phyloP scores from a whole-genome alignment of 92 coral and sea anemone genomes.

The Galaxea fascicularis region DNA sequence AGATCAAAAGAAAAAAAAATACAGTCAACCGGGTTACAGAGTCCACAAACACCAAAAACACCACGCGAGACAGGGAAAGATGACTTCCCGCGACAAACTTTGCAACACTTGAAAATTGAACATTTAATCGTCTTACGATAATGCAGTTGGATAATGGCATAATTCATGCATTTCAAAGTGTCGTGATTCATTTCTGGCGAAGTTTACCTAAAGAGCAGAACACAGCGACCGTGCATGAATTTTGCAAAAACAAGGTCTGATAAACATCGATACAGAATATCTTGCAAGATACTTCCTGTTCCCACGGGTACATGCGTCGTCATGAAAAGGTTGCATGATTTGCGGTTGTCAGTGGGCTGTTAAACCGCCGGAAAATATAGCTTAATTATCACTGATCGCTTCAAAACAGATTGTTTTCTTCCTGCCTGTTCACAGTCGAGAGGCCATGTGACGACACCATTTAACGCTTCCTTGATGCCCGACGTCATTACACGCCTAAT shows the following conservation, averaged over 20 bases:
- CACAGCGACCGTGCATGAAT: not conserved
- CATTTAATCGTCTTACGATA: no score
- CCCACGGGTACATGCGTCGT: conserved; percentile 23
- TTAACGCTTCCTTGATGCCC: not conserved
- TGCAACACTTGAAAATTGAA: not conserved
- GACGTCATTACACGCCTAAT: conserved; percentile 10
- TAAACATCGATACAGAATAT: not conserved
- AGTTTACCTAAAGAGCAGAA: not conserved
- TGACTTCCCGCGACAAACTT: not conserved
- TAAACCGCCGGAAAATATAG: not conserved
- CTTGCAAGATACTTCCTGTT: not conserved
- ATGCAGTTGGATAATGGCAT: no score
- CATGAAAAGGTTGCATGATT: conserved; percentile 23
- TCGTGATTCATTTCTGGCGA: not conserved
- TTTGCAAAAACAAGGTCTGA: not conserved
- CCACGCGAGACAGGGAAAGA: not conserved
- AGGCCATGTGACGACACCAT: conserved; percentile 1
- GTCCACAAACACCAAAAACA: not conserved
- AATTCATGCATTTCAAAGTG: not conserved
- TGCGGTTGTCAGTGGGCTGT: not conserved
- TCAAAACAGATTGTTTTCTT: not conserved
- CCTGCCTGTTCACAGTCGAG: not conserved
- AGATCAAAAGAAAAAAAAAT: no score
- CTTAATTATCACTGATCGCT: not conserved
- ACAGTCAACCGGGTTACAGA: not conserved